Evolutionary conservation across 37 sponge, comb jelly and placozoan genomes (phyloP), one percentile per base, ranked within the genome.

Genomic region (Cliona cf. orientalis): DNA sequence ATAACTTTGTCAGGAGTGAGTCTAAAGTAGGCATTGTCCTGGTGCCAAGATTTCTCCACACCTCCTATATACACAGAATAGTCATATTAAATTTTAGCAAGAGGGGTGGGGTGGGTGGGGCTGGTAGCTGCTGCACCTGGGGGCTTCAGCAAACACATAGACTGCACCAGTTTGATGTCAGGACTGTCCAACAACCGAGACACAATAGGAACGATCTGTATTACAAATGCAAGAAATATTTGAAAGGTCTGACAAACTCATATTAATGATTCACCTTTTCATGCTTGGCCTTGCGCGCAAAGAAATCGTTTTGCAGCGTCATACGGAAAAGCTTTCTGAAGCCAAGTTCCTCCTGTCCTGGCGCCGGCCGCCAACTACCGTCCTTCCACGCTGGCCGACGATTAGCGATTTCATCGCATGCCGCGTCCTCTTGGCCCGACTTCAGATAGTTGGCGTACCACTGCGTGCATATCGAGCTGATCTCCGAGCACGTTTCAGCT

Each of bases 11-110:
- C 34, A 2, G 90, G 90, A 36, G 71, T 79, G 58, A 89, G 85
- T 2, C 90, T 66, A 75, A 89, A 89, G 38, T 89, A 89, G 14
- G 80, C 90, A 64, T 89, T 89, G 35, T 89, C 90, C 79, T 89
- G 90, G 58, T 89, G 90, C 90, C 90, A 89, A 5, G 28, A 61
- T 60, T 89, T 89, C 80, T 78, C 85, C 7, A 39, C 42, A 4
- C 84, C 71, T 62, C 90, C 90, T 83, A 57, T n/a, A 46, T n/a
- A 35, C 17, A 49, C 55, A 49, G 17, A 11, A 49, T 49, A 11
- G 55, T 49, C 55, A 49, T n/a, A n/a, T 62, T 62, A 25, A 6
- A 25, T 12, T 7, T 28, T n/a, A n/a, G n/a, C n/a, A n/a, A n/a
- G n/a, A n/a, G n/a, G n/a, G n/a, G n/a, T n/a, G n/a, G n/a, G n/a